Evolutionary conservation across 2,113 vertebrate species (phyloP), one percentile per base, ranked within the genome.

Genomic region (Actenoides hombroni): DNA sequence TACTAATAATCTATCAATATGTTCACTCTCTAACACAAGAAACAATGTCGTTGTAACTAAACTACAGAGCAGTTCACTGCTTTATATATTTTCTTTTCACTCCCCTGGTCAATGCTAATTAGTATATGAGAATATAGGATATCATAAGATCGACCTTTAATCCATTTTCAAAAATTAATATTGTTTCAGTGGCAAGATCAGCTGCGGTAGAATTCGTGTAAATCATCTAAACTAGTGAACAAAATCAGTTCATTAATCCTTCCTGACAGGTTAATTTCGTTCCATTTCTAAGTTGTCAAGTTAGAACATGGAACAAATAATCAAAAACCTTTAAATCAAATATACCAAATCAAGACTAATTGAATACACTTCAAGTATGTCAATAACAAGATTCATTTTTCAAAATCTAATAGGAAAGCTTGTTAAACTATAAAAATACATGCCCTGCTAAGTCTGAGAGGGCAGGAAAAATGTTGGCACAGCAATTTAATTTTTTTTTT

Each of bases 291-390:
- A 96, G 92, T 78, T 97, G 96, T 97, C 97, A 97, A 86, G 94
- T 97, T 96, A 94, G 89, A 97, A 97, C 96, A 95, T 59, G 93
- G 92, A 94, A 88, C 95, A 97, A 97, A 97, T 96, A 97, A 97
- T 97, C 95, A 97, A 96, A 97, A 97, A 69, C 92, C 91, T 97
- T 97, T 97, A 97, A 97, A 97, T 97, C 97, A 97, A 97, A 97
- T 94, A 96, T 61, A 97, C 79, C 81, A 96, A 97, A 97, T 97
- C 92, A 92, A 96, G 91, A 94, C 93, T 97, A 97, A 97, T 95
- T 97, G 93, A 97, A 93, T 97, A 94, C 71, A 44, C 79, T 96
- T 96, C 70, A 67, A 91, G 70, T 86, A 85, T 69, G 92, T 92
- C 96, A 96, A 97, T 96, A 97, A 96, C 64, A 54, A 92, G 85